These are phyloP conservation scores for Chionoecetes opilio DNA, from an alignment of 1,140 invertebrate genomes.

Conservation along the genomic window DNA sequence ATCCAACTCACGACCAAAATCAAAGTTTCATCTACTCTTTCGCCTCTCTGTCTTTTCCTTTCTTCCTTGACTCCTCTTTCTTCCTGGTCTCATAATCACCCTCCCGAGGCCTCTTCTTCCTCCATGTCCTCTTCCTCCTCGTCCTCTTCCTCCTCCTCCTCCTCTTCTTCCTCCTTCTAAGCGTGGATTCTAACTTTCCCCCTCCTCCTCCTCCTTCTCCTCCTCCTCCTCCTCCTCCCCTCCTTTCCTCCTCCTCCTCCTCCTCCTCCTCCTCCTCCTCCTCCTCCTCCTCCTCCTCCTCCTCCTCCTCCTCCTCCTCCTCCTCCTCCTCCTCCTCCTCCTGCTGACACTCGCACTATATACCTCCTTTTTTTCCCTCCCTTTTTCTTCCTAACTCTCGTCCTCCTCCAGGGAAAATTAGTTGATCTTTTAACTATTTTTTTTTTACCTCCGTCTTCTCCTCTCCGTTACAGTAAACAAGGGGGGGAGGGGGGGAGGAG, in stretches of 20 bases:
- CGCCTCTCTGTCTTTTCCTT: neutral
- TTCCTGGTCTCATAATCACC: neutral
- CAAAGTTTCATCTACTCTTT: neutral
- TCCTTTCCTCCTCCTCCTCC: too few relatives aligned
- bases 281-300: too few relatives aligned
- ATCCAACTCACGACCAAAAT: neutral
- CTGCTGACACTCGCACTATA: neutral
- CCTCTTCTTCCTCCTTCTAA: neutral
- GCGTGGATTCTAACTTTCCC: neutral
- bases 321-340: slow-evolving; percentile 1
- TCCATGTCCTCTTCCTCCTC: neutral
- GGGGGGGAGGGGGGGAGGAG: too few relatives aligned
- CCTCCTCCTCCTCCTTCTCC: neutral
- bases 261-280: too few relatives aligned
- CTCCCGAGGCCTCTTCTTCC: neutral
- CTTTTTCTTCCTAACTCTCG: neutral
- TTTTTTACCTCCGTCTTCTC: neutral
- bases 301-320: too few relatives aligned
- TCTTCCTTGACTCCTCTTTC: neutral
- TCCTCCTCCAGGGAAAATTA: neutral
- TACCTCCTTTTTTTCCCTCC: neutral
- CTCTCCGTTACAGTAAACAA: too few relatives aligned
- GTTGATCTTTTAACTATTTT: neutral
- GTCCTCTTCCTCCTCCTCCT: neutral
- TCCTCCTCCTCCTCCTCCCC: neutral